Evolutionary conservation across 2,888 invertebrate genomes (phyloP).

Genomic region (Oxytorus armatus): DNA sequence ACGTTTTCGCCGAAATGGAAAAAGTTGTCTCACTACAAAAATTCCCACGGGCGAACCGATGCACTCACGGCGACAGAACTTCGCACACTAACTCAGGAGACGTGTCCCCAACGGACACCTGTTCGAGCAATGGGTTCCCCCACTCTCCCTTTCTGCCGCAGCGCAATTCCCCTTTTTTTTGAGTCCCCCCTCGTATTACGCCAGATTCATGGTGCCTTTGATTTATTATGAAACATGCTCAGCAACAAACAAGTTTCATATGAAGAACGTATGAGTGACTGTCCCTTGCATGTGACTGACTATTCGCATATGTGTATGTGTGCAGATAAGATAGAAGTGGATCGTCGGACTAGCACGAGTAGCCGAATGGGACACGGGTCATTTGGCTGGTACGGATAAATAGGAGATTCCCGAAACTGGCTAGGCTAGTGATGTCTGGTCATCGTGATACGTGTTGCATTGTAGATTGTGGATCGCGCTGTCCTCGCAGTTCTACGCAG

Average conservation of each 20-base stretch:
- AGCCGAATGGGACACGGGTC: conserved; percentile 67
- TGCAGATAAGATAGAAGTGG: conserved; percentile 26
- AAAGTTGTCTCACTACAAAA: no score
- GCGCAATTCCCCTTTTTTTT: no score
- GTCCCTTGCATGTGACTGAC: background rate
- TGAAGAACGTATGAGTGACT: background rate
- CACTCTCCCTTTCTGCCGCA: no score
- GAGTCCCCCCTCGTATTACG: no score
- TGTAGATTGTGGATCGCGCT: conserved; percentile 43
- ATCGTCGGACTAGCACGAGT: conserved; percentile 38
- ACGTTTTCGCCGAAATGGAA: no score
- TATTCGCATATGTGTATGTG: background rate
- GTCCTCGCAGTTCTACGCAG: background rate
- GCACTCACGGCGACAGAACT: no score
- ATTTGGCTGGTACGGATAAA: conserved; percentile 69
- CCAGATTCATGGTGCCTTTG: no score
- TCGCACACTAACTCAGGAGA: no score
- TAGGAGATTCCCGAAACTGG: conserved; percentile 64
- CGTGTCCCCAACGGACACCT: no score
- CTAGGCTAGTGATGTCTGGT: conserved; percentile 40
- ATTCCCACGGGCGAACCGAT: no score
- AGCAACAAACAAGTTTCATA: no score
- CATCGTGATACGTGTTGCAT: conserved; percentile 53
- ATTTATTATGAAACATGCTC: background rate
- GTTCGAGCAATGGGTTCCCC: no score